A percentile compares a stretch with the other conserved stretches of the same genome.
These are phyloP conservation scores for Melipona quadrifasciata DNA, from an alignment of 1,140 invertebrate genomes.

Conservation along the genomic window DNA sequence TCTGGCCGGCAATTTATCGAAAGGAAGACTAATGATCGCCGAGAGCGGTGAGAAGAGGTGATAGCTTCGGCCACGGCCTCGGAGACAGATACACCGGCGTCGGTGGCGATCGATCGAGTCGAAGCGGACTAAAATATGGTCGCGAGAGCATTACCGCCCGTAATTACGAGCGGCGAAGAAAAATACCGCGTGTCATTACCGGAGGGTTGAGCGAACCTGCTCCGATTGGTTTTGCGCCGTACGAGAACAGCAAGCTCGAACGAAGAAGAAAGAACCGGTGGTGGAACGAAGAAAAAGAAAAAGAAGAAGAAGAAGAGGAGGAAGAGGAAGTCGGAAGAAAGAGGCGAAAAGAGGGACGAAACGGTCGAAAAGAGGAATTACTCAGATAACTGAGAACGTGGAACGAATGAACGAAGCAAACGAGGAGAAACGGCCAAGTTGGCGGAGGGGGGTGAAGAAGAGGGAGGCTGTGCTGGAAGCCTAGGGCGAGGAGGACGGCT, in stretches of 20 bases:
- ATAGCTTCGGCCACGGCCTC: not conserved
- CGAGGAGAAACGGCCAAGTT: conserved; percentile 14
- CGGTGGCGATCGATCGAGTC: conserved; percentile 57
- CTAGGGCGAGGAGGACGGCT: conserved; percentile 52
- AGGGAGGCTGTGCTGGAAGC: conserved; percentile 24
- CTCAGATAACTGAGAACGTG: conserved; percentile 73
- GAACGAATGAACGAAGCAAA: conserved; percentile 69
- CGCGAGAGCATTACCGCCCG: conserved; percentile 43
- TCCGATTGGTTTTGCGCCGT: conserved; percentile 41
- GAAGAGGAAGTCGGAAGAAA: not conserved
- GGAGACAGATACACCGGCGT: conserved; percentile 59
- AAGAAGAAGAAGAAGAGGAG: conserved; percentile 14
- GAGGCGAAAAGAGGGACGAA: not conserved
- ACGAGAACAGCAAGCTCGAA: not conserved
- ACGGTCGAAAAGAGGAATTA: conserved; percentile 64
- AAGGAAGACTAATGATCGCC: conserved; percentile 63
- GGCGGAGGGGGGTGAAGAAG: conserved; percentile 13
- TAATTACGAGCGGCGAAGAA: conserved; percentile 71
- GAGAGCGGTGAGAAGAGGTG: not conserved
- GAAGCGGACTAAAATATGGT: conserved; percentile 68
- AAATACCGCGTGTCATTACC: conserved; percentile 71
- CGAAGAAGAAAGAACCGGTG: not conserved
- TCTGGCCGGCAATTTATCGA: conserved; percentile 63
- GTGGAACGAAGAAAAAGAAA: conserved; percentile 1
- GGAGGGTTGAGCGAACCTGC: conserved; percentile 57